Evolutionary conservation across 64 coral and sea anemone genomes (phyloP), one percentile per base, ranked within the genome.

Genomic region (Actinia equina): DNA sequence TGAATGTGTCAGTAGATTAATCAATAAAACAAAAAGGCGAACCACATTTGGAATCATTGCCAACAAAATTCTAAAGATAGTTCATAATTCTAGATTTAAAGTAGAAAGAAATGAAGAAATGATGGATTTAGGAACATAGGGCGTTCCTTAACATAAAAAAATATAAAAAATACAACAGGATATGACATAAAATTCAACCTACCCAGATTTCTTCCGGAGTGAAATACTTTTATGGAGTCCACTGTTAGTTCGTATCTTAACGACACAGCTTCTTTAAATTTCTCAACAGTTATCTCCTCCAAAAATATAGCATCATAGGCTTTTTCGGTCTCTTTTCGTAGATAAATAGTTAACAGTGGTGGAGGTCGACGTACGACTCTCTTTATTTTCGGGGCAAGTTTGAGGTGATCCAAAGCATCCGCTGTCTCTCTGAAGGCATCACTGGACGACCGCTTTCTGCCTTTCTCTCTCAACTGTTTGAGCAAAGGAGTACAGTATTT

Each of bases 281-380:
- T 92, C 30, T 97, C 80, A 13, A 90, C 80, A 52, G 88, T 97
- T 18, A 83, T 61, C 71, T 93, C 88, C 70, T 97, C 94, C 85
- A 97, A 71, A 60, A 93, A 92, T 71, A 97, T 93, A 30, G 94
- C 94, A 91, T 97, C 86, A 57, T 93, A 93, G 37, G 94, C 94
- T 93, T 97, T 97, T 86, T 97, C 91, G 43, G 59, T 90, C 77
- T 97, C 94, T 87, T 93, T 82, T 82, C 94, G 85, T 10, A 97
- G 91, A 82, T 97, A 97, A 30, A 97, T 84, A 83, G 91, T 93
- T 52, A 97, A 65, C 26, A 89, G 30, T 85, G 94, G 94, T 59
- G 94, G 94, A 41, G 94, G 94, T 49, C 94, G 88, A 59, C 94
- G 84, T 27, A 90, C 88, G 12, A 92, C 91, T 85, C 91, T 88